Evolutionary conservation across 1,140 invertebrate species (phyloP), one percentile per base, ranked within the genome.

Genomic region (Leptestheria dahalacensis): DNA sequence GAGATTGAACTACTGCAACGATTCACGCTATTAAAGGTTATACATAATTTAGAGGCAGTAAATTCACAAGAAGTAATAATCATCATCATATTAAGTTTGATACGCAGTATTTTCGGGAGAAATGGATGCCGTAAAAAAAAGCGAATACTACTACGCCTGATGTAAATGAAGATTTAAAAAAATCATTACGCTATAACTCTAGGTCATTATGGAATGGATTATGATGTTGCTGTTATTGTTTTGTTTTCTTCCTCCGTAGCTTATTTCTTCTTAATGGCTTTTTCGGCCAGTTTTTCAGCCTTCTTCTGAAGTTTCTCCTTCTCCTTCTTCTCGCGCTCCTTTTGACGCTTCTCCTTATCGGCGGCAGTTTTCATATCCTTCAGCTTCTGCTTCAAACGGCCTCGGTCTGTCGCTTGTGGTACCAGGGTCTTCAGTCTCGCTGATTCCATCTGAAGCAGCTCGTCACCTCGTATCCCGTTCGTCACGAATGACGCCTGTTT

Each of bases 401-500:
- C 78, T 63, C 91, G 88, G 69, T 92, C 87, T 49, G 89, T 85
- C 4, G 81, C 79, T 50, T 74, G 76, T 28, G 93, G 80, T 24
- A 88, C 88, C 41, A 92, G 75, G 60, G 81, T 78, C 77, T 96
- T 96, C 41, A 96, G 79, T 71, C 91, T 88, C 20, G 86, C 80
- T 1, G 88, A 88, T 66, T 91, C 90, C 25, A 96, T 74, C 61
- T 83, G 78, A 24, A 95, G 70, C 21, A 97, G 74, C 50, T 84
- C 81, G 23, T 79, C 76, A 10, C 93, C 93, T 67, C 86, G 85
- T 28, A 96, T 84, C 65, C 83, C 82, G 65, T 86, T 81, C 62
- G 91, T 85, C 50, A 84, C 79, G 71, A 97, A 94, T 63, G 15
- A 15, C 33, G 33, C 15, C 33, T 41, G 15, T n/a, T n/a, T n/a